These are phyloP conservation scores for Andrena marginata DNA, from an alignment of 2,888 invertebrate species.

Conservation along the genomic window DNA sequence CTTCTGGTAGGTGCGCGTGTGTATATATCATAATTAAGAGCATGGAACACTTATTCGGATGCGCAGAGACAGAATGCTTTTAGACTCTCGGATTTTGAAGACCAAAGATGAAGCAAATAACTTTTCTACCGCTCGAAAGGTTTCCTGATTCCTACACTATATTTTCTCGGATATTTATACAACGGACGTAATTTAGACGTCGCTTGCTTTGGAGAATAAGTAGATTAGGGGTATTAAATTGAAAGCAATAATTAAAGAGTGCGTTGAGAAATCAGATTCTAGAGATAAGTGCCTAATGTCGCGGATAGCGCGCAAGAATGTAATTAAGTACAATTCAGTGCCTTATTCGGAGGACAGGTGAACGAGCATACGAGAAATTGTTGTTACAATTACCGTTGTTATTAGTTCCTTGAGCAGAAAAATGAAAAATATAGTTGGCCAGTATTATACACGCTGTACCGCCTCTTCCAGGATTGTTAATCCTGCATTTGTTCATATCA, in stretches of 20 bases:
- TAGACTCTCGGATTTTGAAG: background rate
- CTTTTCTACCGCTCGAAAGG: background rate
- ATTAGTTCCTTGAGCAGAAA: constrained; percentile 14
- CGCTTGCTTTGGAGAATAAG: background rate
- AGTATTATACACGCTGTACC: constrained; percentile 49
- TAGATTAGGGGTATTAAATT: background rate
- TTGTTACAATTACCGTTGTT: constrained; percentile 28
- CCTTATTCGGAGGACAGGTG: constrained; percentile 18
- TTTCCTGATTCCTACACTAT: background rate
- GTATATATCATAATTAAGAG: background rate
- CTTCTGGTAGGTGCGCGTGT: constrained; percentile 45
- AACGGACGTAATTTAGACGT: background rate
- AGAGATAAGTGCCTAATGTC: constrained; percentile 15
- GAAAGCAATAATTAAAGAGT: constrained; percentile 20
- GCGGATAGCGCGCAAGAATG: constrained; percentile 3
- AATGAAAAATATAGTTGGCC: constrained; percentile 9
- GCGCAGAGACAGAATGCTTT: background rate
- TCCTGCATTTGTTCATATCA: constrained; percentile 5
- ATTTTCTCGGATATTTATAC: background rate
- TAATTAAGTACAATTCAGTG: constrained; percentile 45
- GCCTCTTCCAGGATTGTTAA: constrained; percentile 12
- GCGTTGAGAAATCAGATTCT: background rate
- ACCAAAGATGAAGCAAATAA: constrained; percentile 41
- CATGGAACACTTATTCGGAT: background rate
- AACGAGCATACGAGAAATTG: background rate